A percentile compares a stretch with the other conserved stretches of the same genome.
Evolutionary conservation across 2,888 invertebrate genomes (phyloP).

Genomic region (Drosophila meridiana): DNA sequence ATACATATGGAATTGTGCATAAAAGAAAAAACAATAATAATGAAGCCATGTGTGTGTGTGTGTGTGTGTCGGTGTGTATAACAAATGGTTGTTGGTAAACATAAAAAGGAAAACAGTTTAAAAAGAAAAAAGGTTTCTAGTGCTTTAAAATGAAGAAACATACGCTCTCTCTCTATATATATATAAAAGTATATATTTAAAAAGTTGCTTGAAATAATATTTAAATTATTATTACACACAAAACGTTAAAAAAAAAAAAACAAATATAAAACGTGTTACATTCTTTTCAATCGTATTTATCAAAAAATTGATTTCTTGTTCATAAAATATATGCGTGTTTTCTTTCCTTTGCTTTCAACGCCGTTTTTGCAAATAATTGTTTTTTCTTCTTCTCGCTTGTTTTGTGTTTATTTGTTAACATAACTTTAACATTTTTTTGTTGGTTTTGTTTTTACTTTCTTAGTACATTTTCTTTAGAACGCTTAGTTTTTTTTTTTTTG

Average conservation of each 20-base stretch:
- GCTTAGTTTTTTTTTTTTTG: slow-evolving; percentile 27
- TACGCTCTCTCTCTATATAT: slow-evolving; percentile 42
- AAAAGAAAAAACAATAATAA: slow-evolving; percentile 19
- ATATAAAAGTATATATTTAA: slow-evolving; percentile 54
- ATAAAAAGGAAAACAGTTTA: slow-evolving; percentile 49
- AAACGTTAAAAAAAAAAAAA: slow-evolving; percentile 46
- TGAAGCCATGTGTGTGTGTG: slow-evolving; percentile 18
- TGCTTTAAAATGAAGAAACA: slow-evolving; percentile 52
- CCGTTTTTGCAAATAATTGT: slow-evolving; percentile 55
- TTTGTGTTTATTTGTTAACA: slow-evolving; percentile 54
- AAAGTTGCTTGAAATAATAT: slow-evolving; percentile 54
- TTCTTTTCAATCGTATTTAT: slow-evolving; percentile 27
- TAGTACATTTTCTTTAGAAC: slow-evolving; percentile 59
- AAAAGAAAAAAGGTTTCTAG: slow-evolving; percentile 46
- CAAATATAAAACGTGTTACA: slow-evolving; percentile 36
- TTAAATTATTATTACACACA: slow-evolving; percentile 68
- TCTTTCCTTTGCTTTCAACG: slow-evolving; percentile 44
- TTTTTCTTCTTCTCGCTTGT: slow-evolving; percentile 35
- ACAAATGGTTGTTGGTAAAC: slow-evolving; percentile 32
- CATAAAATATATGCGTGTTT: slow-evolving; percentile 34
- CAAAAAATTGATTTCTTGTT: slow-evolving; percentile 15
- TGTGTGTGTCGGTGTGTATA: slow-evolving; percentile 13
- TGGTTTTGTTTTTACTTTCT: slow-evolving; percentile 34
- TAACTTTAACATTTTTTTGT: slow-evolving; percentile 70
- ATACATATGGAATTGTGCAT: slow-evolving; percentile 11